Percentiles rank a stretch among this genome's conserved stretches.
These are phyloP conservation scores for Spialia ferax DNA, from an alignment of 2,888 invertebrate genomes.

Conservation along the genomic window DNA sequence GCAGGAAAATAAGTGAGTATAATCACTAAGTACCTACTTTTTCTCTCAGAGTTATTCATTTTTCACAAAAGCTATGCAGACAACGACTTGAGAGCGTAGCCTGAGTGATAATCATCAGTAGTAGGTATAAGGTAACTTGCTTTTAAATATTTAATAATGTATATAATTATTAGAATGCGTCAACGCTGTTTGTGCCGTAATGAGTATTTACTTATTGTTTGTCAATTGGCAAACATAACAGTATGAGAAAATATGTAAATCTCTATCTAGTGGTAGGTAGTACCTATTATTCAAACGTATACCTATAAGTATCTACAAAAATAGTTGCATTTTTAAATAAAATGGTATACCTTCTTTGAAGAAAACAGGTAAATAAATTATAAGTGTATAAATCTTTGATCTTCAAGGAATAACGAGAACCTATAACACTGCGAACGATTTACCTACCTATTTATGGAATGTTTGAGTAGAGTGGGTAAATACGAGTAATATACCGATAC, in stretches of 20 bases:
- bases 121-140: constrained; percentile 28
- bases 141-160: constrained; percentile 38
- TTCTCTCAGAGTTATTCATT: constrained; percentile 55
- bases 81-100: constrained; percentile 51
- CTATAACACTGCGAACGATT: constrained; percentile 58
- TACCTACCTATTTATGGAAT: constrained; percentile 56
- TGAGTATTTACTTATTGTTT: constrained; percentile 61
- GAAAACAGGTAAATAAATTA: constrained; percentile 64
- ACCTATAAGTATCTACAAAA: constrained; percentile 85
- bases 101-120: constrained; percentile 33
- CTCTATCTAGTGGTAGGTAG: constrained; percentile 83
- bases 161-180: constrained; percentile 39
- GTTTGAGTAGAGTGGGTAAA: constrained; percentile 62
- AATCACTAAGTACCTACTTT: constrained; percentile 36
- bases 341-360: constrained; percentile 56
- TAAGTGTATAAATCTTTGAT: constrained; percentile 53
- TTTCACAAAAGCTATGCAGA: constrained; percentile 58
- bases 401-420: constrained; percentile 48
- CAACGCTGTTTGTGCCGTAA: constrained; percentile 69
- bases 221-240: constrained; percentile 76
- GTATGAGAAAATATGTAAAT: constrained; percentile 80
- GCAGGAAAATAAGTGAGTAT: constrained; percentile 23
- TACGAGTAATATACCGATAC: constrained; percentile 53
- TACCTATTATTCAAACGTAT: constrained; percentile 66
- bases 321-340: constrained; percentile 82